Evolutionary conservation across 2,797 vertebrate species (phyloP), one percentile per base, ranked within the genome.

Genomic region (Paramormyrops hopkinsi): DNA sequence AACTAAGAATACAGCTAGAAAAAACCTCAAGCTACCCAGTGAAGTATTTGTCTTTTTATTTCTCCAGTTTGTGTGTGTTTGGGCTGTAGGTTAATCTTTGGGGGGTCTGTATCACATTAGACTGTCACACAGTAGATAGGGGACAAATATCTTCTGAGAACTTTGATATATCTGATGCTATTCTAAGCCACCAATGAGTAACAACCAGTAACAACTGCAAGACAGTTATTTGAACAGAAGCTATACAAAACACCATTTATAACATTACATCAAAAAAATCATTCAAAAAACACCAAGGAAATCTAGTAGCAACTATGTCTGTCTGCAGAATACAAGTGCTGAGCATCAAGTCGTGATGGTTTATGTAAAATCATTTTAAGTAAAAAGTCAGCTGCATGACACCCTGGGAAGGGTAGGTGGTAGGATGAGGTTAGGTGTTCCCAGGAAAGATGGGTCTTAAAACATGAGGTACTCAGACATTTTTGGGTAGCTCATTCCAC

Each of bases 1-100:
- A 93, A 91, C 88, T 90, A 88, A 92, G 59, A 93, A 92, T 93
- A 92, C 90, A 94, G 82, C 90, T 82, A 88, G 50, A 91, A 56
- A 89, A 90, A 89, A 90, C 51, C 22, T 59, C 86, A 89, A 62
- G 53, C 86, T 76, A 25, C 25, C 25, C n/a, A 14, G 22, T 84
- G 79, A 37, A 59, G 53, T 44, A 22, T 59, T 48, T 90, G 87
- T 90, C 73, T 89, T 50, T 86, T 56, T 46, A 51, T 88, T 69
- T 25, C 59, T 84, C 84, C 73, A 33, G 86, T 86, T 29, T 90
- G 4, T 82, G 25, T 25, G 87, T 82, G 37, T 65, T 17, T 76
- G 29, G 17, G 85, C 50, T 56, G 48, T 29, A 22, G 25, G 50
- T 33, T 33, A 12, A 17, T 56, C 19, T 86, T 22, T 59, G 14